phyloP scores from a whole-genome alignment of 1,140 invertebrate species.

The Sminthurides bifidus region DNA sequence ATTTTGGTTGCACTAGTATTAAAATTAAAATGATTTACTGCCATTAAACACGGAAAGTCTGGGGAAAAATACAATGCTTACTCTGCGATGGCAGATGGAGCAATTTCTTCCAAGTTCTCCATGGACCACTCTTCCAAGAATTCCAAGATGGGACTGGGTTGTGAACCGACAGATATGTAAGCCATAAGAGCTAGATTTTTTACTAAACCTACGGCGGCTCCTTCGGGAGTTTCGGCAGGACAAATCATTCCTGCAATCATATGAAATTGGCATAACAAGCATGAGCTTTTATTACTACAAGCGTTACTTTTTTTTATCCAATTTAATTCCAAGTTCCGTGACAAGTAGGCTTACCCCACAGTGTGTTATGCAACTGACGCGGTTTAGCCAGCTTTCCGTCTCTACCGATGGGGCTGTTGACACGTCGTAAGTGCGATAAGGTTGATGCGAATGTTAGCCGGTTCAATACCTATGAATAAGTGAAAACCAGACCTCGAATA shows the following conservation, averaged over 20 bases:
- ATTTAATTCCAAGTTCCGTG: background rate
- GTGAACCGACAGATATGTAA: conserved; percentile 96
- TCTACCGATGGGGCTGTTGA: conserved; percentile 96
- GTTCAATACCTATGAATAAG: conserved; percentile 79
- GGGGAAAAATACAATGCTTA: conserved; percentile 31
- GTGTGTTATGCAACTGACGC: conserved; percentile 92
- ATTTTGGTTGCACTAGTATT: conserved; percentile 78
- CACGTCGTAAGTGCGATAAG: conserved; percentile 87
- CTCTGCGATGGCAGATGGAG: conserved; percentile 85
- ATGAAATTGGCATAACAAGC: too few species aligned
- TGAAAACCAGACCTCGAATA: too few species aligned
- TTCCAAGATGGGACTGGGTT: conserved; percentile 94
- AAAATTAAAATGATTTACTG: background rate
- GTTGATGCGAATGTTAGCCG: conserved; percentile 95
- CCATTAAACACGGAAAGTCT: background rate
- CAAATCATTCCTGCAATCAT: conserved; percentile 70
- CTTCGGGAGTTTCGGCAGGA: conserved; percentile 97
- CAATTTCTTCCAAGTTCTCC: conserved; percentile 98
- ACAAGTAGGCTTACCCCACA: conserved; percentile 65
- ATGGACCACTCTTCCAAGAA: conserved; percentile 99
- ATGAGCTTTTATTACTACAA: too few species aligned
- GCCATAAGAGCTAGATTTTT: conserved; percentile 98
- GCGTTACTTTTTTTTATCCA: too few species aligned
- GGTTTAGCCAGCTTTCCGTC: conserved; percentile 98
- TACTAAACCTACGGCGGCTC: conserved; percentile 78